Conservation (phyloP, 2,888 invertebrate species). For the Periphyllus acericola region DNA sequence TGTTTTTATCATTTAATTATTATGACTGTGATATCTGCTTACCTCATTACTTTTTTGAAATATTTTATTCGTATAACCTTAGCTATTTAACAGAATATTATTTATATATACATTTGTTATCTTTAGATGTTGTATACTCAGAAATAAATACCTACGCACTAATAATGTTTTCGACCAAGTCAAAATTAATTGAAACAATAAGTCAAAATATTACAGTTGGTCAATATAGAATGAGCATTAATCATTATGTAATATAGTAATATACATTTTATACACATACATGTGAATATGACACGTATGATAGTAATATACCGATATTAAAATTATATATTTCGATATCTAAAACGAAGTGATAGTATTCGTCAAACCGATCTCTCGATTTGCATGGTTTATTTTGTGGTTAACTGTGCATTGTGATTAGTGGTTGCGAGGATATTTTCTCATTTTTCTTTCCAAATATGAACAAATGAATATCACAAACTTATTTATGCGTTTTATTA, state of each 20-base stretch:
- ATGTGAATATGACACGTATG: too few relatives aligned
- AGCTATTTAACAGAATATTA: too few relatives aligned
- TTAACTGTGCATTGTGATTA: slow-evolving; percentile 11
- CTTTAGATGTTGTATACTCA: too few relatives aligned
- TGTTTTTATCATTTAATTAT: neutral
- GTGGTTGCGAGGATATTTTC: slow-evolving; percentile 10
- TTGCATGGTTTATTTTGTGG: slow-evolving; percentile 40
- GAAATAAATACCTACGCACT: too few relatives aligned
- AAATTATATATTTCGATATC: neutral
- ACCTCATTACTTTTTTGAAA: neutral
- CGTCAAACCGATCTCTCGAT: slow-evolving; percentile 8
- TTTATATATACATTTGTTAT: too few relatives aligned
- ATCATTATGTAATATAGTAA: too few relatives aligned
- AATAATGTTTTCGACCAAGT: too few relatives aligned
- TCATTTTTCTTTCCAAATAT: neutral
- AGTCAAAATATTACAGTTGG: too few relatives aligned
- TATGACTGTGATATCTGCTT: neutral
- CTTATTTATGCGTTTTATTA: neutral
- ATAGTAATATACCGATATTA: too few relatives aligned
- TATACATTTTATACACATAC: neutral
- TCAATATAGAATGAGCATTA: too few relatives aligned
- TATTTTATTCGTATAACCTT: too few relatives aligned
- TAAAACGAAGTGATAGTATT: slow-evolving; percentile 8
- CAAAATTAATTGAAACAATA: too few relatives aligned
- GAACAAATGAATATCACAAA: neutral